Base-by-base conservation (phyloP, 2,888 invertebrate species). In the Drosophila cognata region DNA sequence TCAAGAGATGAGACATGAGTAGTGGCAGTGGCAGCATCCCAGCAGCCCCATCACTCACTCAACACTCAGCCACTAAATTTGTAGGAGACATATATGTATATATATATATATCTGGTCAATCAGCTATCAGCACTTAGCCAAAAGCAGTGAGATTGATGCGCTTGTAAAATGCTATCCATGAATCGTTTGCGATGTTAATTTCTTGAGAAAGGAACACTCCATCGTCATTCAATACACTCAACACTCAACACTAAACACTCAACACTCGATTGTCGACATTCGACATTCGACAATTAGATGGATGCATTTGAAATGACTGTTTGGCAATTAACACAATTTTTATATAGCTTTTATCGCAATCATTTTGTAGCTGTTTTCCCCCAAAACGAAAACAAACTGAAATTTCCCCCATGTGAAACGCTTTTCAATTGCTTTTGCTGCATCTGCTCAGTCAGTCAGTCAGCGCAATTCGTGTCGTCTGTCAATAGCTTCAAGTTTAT, bases 281-380 rank as follows among this genome's bases (percentile, higher is more conserved):
- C 50, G 28, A 29, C 50, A n/a, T 18, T 25, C 33, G 46, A 48
- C 38, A 56, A 62, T 48, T 41, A 43, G 33, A 38, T 51, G 18
- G 33, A 29, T 35, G 52, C 66, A 60, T 56, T 67, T 53, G 48
- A 11, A n/a, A 51, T 65, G 55, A 29, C 16, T 69, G 68, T 61
- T 65, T 58, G 38, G 61, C 84, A 86, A 88, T 88, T 84, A 84
- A 84, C 84, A 84, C 89, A 84, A 84, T 84, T 84, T 84, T 78
- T 79, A 87, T 77, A 57, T 57, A 59, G 55, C 56, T 89, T 85
- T 89, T 89, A 85, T 85, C 77, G 69, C 73, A 61, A 74, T 72
- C 75, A 81, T 77, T 84, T 74, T 82, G 78, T 76, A 78, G 73
- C 59, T 13, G 29, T 57, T 59, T 21, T 16, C 55, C 59, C 50